These are phyloP conservation scores for Carollia perspicillata DNA, from an alignment of 2,113 vertebrate species.

Conservation along the genomic window DNA sequence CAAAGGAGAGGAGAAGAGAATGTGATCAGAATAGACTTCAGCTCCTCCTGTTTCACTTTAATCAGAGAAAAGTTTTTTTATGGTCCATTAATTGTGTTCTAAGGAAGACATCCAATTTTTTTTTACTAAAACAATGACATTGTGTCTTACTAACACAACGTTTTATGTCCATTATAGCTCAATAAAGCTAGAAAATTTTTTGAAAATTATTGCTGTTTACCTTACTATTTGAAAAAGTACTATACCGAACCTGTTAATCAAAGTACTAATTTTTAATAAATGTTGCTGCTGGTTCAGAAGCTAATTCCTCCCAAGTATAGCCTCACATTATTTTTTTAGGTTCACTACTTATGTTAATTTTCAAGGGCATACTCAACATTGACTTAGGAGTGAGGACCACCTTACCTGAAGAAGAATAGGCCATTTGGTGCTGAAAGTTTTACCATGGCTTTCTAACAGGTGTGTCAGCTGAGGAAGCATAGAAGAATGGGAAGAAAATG, in stretches of 20 bases:
- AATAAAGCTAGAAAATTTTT: background rate
- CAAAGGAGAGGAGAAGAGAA: background rate
- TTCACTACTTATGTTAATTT: background rate
- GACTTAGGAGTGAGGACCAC: background rate
- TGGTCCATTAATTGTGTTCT: background rate
- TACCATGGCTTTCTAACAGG: background rate
- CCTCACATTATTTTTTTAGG: background rate
- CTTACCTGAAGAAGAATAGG: background rate
- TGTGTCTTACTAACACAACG: too few species aligned
- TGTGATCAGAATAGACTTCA: background rate
- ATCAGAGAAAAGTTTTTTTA: background rate
- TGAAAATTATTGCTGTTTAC: background rate
- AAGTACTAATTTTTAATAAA: background rate
- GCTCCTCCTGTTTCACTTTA: background rate
- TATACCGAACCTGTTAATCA: background rate
- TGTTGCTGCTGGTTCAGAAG: slow-evolving; percentile 16
- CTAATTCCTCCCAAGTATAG: background rate
- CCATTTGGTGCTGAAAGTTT: background rate
- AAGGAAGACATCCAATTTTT: background rate
- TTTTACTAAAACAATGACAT: background rate
- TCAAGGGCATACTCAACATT: background rate
- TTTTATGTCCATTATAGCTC: background rate
- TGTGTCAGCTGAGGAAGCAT: background rate
- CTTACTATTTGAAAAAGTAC: background rate
- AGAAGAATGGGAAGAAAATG: background rate